Conservation (phyloP, 2,888 invertebrate genomes). For the Ormyrus thymus region DNA sequence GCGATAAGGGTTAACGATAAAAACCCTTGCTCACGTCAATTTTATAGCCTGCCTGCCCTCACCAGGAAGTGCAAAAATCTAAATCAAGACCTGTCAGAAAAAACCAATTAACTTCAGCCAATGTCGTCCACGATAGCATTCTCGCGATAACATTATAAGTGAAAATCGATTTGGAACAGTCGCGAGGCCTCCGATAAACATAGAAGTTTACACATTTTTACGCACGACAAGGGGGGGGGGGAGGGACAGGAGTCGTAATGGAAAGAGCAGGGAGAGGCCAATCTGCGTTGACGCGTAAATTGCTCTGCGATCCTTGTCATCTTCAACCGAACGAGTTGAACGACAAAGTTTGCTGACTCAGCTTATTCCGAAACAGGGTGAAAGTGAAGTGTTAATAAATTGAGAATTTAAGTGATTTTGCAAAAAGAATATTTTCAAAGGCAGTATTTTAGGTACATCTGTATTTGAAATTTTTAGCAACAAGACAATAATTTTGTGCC, state of each 20-base stretch:
- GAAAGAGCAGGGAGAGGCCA: too few species aligned
- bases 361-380: neutral
- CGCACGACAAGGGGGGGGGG: too few species aligned
- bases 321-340: neutral
- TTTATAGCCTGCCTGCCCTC: neutral
- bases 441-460: neutral
- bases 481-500: too few species aligned
- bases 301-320: neutral
- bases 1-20: slow-evolving; percentile 27
- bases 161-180: neutral
- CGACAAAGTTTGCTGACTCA: slow-evolving; percentile 7
- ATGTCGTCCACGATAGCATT: neutral
- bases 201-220: too few species aligned
- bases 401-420: slow-evolving; percentile 14
- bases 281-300: neutral
- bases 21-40: neutral
- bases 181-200: too few species aligned
- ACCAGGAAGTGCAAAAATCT: neutral
- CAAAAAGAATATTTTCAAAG: neutral
- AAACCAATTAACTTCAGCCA: slow-evolving; percentile 2
- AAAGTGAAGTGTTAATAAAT: slow-evolving; percentile 6
- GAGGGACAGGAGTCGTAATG: too few species aligned
- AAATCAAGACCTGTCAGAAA: neutral
- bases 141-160: neutral
- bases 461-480: too few species aligned